Conservation (phyloP, 2,113 vertebrate species). For the Patagioenas fasciata region DNA sequence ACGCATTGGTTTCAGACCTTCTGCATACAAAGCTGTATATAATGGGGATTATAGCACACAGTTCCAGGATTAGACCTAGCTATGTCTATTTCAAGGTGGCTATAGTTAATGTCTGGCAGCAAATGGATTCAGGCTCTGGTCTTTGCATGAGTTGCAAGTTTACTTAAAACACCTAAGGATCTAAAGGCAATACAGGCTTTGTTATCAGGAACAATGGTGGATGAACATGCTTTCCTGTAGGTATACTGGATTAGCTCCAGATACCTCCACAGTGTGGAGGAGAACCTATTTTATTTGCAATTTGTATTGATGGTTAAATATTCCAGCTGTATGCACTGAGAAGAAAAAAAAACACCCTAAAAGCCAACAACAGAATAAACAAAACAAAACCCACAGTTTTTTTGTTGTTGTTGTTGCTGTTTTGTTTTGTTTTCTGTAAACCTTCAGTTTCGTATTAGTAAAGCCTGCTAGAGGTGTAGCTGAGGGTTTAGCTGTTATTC, state of each 20-base stretch:
- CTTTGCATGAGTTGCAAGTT: neutral
- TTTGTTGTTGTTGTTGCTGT: too few relatives aligned
- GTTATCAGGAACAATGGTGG: neutral
- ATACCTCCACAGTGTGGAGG: neutral
- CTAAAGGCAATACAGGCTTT: neutral
- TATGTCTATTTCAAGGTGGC: conserved; percentile 17
- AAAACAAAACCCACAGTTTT: neutral
- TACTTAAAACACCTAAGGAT: neutral
- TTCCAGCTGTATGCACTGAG: neutral
- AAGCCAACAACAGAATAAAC: neutral
- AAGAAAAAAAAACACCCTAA: neutral
- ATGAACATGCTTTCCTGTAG: neutral
- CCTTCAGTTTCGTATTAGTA: neutral
- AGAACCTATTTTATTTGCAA: neutral
- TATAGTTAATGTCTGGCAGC: neutral
- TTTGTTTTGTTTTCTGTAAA: neutral
- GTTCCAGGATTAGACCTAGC: neutral
- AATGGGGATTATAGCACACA: neutral
- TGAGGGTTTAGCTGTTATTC: neutral
- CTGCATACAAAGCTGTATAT: neutral
- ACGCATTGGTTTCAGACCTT: neutral
- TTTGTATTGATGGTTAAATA: neutral
- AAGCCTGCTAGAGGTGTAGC: neutral
- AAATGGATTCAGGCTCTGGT: neutral
- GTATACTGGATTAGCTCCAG: neutral